Conservation (phyloP, 2,797 vertebrate genomes). For the Alosa sapidissima region DNA sequence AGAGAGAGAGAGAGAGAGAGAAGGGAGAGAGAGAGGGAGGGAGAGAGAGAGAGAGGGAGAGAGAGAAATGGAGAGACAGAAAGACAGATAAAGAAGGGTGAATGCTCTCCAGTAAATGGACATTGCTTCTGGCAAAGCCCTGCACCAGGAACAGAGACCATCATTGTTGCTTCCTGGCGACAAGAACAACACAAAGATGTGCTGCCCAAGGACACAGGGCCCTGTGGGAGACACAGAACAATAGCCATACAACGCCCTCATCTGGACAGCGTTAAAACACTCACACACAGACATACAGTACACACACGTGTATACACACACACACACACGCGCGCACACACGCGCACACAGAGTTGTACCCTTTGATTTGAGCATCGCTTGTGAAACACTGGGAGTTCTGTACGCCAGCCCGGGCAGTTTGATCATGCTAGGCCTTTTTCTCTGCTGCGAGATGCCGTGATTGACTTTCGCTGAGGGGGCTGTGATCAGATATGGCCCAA, state of each 20-base stretch:
- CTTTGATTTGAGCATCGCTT: conserved; percentile 33
- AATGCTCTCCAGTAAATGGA: background rate
- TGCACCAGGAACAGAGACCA: conserved; percentile 25
- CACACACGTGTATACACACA: background rate
- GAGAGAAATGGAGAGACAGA: background rate
- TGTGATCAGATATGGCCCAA: conserved; percentile 8
- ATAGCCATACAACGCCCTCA: conserved; percentile 28
- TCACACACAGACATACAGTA: background rate
- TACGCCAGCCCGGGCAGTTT: background rate
- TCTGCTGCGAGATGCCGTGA: background rate
- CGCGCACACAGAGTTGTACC: background rate
- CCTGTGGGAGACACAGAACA: conserved; percentile 18
- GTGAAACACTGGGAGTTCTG: conserved; percentile 30
- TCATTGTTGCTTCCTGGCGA: conserved; percentile 38
- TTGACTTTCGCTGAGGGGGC: background rate
- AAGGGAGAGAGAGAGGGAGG: background rate
- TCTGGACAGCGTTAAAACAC: conserved; percentile 37
- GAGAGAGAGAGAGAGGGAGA: background rate
- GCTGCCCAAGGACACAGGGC: conserved; percentile 23
- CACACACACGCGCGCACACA: background rate
- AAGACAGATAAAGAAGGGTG: background rate
- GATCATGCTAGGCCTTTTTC: background rate
- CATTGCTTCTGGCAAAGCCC: conserved; percentile 16
- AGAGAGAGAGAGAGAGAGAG: background rate
- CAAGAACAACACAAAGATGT: conserved; percentile 38